Evolutionary conservation across 1,140 invertebrate genomes (phyloP), one percentile per base, ranked within the genome.

Genomic region (Adelges cooleyi): DNA sequence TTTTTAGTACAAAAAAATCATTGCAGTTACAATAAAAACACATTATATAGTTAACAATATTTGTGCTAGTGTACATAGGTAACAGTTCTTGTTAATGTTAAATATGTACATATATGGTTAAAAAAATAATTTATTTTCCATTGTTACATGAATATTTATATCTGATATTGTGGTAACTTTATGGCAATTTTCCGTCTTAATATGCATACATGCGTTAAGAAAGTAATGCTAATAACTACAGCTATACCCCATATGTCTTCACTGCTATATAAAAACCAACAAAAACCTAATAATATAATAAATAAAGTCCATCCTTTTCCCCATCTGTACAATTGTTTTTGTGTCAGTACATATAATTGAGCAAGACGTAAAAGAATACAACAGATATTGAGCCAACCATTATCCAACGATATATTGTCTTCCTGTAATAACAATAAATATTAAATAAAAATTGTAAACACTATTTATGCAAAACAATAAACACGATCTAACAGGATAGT

Each of bases 111-210:
- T 20, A 25, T 46, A 18, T 44, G 15, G 13, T 59, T 10, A 44
- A 44, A 15, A 10, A 11, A 27, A n/a, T 42, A 27, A n/a, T 40
- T 17, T 23, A 11, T n/a, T 54, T 6, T 38, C n/a, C 3, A 40
- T 22, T 23, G 40, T 40, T 48, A n/a, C 15, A 59, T 18, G 6
- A 6, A 18, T 8, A 8, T 9, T 62, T 5, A 62, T 20, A 62
- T 62, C 17, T 62, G 56, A 62, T 62, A 62, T 33, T 62, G 56
- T 46, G 56, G 56, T 48, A 62, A 62, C 27, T 62, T 62, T 20
- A 29, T 36, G 25, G 25, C 56, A 33, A 62, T 62, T 62, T 62
- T 62, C 1, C 56, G 56, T 46, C 17, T 33, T 13, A 62, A 42
- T 62, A 62, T 62, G 27, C 56, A 48, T n/a, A 20, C 38, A 33